Evolutionary conservation across 2,113 vertebrate species (phyloP), one percentile per base, ranked within the genome.

Genomic region (Pagrus major): DNA sequence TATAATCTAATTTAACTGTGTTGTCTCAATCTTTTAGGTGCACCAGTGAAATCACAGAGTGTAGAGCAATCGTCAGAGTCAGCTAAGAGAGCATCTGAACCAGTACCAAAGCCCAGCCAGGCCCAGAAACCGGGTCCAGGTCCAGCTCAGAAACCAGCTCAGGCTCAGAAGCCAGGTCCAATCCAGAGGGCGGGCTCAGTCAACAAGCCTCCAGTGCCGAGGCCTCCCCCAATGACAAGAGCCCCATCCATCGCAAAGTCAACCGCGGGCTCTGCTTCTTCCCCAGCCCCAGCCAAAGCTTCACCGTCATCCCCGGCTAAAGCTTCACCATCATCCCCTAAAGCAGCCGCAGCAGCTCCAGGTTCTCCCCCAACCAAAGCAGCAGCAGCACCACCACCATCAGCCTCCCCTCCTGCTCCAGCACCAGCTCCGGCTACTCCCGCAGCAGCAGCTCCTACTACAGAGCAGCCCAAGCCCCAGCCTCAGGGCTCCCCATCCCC

Each of bases 31-130:
- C 23, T 66, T 94, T 91, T 94, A 99, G 98, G 97, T 94, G 97
- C 96, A 90, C 93, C 97, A 94, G 94, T 95, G 93, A 97, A 98
- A 95, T 93, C 96, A 88, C 96, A 96, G 94, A 96, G 94, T 94
- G 95, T 96, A 89, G 97, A 96, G 84, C 90, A 91, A 83, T 92
- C 96, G 87, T 90, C 96, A 91, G 95, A 96, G 87, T 93, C 95
- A 54, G 91, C 93, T 89, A 93, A 88, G 95, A 90, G 95, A 93
- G 90, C 94, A 76, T 95, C 90, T 86, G 94, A 94, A 68, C 83
- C 89, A 35, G 81, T 81, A 64, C 79, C 89, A 83, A 94, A 92
- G 82, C 39, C 92, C 83, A 91, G 93, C 88, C 95, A 96, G 88
- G 93, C 92, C 78, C 96, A 94, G 91, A 87, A 93, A 95, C 83